Evolutionary conservation across 2,797 vertebrate species (phyloP), one percentile per base, ranked within the genome.

Genomic region (Sebastiscus albofasciatus): DNA sequence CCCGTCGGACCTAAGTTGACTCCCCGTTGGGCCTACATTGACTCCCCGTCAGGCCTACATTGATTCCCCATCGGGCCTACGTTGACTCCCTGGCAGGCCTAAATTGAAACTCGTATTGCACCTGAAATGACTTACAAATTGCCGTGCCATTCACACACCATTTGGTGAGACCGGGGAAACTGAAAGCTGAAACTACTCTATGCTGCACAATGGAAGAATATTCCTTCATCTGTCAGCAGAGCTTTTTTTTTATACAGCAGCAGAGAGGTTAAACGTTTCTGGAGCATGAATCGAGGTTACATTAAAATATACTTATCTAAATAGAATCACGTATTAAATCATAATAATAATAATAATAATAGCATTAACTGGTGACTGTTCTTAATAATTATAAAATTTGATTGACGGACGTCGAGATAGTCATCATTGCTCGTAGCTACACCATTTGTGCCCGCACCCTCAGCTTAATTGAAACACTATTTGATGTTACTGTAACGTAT

Each of bases 401-500:
- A 82, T 33, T 58, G 64, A 68, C 73, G 55, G 27, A 72, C 56
- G 31, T 33, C 2, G 31, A 31, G 60, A 77, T 52, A 56, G 18
- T 42, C 60, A 65, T 65, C 46, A 22, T 4, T 18, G 56, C 42
- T 78, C 27, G 2, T 9, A 20, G 31, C 39, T 31, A 4, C 4
- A 55, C 33, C 6, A 18, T 76, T 68, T 42, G 61, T 64, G 71
- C 31, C 9, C 7, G 18, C 46, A 42, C 1, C 33, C 22, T 1
- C 0, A 42, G 20, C 52, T 60, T 67, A 46, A 82, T 33, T 72
- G 39, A 75, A 72, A 73, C 46, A 34, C 27, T 18, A 8, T 64
- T 67, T 82, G 24, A 80, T 68, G 39, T 73, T 54, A 26, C n/a
- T 36, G 29, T 66, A 18, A 67, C 24, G 20, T 34, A 12, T 67